Percentiles rank a stretch among this genome's conserved stretches.
These are phyloP conservation scores for Dastarcus helophoroides DNA, from an alignment of 2,888 invertebrate species.

Conservation along the genomic window DNA sequence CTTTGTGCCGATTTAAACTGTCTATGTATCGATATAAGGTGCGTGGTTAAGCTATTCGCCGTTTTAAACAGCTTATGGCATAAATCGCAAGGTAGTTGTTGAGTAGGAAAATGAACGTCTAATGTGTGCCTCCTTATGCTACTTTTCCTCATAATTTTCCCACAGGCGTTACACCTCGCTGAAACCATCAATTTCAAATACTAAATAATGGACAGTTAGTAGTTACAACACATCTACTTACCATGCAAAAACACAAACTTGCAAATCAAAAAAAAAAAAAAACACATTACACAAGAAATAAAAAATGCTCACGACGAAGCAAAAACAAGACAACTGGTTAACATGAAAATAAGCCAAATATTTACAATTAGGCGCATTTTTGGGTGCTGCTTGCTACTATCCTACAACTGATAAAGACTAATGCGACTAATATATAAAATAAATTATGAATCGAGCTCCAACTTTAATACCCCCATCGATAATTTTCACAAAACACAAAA, in stretches of 20 bases:
- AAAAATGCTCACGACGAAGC: conserved; percentile 4
- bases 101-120: conserved; percentile 27
- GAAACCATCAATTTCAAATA: conserved; percentile 15
- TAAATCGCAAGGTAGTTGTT: conserved; percentile 26
- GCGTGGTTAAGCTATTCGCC: conserved; percentile 26
- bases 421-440: too few species aligned
- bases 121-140: conserved; percentile 27
- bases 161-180: conserved; percentile 27
- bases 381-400: too few species aligned
- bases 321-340: too few species aligned
- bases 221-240: conserved; percentile 24
- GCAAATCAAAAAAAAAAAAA: conserved; percentile 6
- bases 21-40: conserved; percentile 27
- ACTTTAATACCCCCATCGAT: too few species aligned
- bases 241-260: conserved; percentile 22
- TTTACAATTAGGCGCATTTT: too few species aligned
- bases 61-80: conserved; percentile 29
- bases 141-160: conserved; percentile 27
- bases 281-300: conserved; percentile 10
- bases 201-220: conserved; percentile 2
- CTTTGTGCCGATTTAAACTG: conserved; percentile 23
- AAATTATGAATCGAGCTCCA: too few species aligned
- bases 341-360: too few species aligned
- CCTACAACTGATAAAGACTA: too few species aligned
- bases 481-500: too few species aligned